phyloP scores from a whole-genome alignment of 2,113 vertebrate species.

The Panthera uncia region DNA sequence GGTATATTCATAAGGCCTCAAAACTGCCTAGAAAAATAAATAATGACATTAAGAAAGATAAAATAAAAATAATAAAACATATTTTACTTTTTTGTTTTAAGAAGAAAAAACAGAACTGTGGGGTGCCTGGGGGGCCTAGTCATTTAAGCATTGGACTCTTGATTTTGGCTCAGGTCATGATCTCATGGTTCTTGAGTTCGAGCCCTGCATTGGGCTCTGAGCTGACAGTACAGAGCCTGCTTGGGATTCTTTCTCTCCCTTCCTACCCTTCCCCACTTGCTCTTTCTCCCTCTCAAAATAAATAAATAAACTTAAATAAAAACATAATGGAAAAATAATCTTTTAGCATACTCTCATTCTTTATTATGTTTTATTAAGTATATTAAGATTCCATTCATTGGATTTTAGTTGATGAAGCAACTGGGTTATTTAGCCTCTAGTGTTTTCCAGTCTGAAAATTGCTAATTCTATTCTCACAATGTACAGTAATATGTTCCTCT shows the following conservation, averaged over 20 bases:
- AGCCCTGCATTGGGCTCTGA: too few relatives aligned
- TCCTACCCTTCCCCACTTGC: too few relatives aligned
- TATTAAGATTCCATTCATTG: background rate
- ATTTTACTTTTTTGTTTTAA: background rate
- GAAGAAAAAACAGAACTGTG: background rate
- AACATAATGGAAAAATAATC: background rate
- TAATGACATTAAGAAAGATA: background rate
- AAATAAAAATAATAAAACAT: background rate
- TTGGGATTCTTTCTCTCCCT: too few relatives aligned
- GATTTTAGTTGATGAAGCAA: background rate
- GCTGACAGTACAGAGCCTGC: too few relatives aligned
- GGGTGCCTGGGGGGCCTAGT: too few relatives aligned
- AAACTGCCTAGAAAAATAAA: background rate
- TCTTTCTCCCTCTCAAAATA: too few relatives aligned
- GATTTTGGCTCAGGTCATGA: too few relatives aligned
- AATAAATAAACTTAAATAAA: background rate
- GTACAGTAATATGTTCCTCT: background rate
- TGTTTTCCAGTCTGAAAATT: background rate
- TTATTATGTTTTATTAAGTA: background rate
- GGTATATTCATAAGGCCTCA: background rate
- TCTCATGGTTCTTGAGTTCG: too few relatives aligned
- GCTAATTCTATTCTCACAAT: background rate
- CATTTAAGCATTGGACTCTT: too few relatives aligned
- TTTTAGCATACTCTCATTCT: background rate
- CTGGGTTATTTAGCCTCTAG: background rate